phyloP scores from a whole-genome alignment of 2,113 vertebrate species.

The Ictalurus punctatus region DNA sequence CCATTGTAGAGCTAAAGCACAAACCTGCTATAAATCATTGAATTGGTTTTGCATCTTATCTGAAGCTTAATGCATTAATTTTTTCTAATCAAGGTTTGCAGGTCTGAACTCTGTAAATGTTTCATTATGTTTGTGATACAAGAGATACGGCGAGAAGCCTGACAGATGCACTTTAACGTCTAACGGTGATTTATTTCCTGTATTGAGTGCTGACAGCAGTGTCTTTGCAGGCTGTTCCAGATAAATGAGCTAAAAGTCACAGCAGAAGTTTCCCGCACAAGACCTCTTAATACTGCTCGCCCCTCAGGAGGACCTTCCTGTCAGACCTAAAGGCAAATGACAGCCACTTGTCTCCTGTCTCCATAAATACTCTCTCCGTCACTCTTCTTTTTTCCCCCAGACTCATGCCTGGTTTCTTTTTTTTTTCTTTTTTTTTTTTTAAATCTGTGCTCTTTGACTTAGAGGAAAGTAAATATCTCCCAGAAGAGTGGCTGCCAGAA shows the following conservation, averaged over 20 bases:
- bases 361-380: not conserved
- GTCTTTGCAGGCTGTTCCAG: constrained; percentile 15
- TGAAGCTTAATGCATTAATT: not conserved
- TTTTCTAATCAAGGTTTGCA: not conserved
- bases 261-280: constrained; percentile 26
- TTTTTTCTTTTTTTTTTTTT: not conserved
- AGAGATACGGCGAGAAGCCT: not conserved
- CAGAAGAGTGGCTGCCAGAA: constrained; percentile 7
- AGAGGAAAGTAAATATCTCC: constrained; percentile 22
- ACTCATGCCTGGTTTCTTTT: not conserved
- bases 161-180: constrained; percentile 26
- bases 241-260: constrained; percentile 34
- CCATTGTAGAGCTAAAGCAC: constrained; percentile 8
- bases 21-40: constrained; percentile 17
- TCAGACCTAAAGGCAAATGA: constrained; percentile 35
- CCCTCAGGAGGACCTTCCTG: constrained; percentile 22
- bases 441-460: constrained; percentile 6
- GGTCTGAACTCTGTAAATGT: constrained; percentile 4
- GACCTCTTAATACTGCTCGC: constrained; percentile 21
- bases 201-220: constrained; percentile 25
- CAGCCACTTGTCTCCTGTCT: constrained; percentile 27
- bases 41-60: not conserved
- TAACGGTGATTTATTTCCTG: constrained; percentile 29
- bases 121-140: constrained; percentile 11
- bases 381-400: constrained; percentile 7